A percentile compares a stretch with the other conserved stretches of the same genome.
These are phyloP conservation scores for Lethocerus indicus DNA, from an alignment of 1,140 invertebrate genomes.

Conservation along the genomic window DNA sequence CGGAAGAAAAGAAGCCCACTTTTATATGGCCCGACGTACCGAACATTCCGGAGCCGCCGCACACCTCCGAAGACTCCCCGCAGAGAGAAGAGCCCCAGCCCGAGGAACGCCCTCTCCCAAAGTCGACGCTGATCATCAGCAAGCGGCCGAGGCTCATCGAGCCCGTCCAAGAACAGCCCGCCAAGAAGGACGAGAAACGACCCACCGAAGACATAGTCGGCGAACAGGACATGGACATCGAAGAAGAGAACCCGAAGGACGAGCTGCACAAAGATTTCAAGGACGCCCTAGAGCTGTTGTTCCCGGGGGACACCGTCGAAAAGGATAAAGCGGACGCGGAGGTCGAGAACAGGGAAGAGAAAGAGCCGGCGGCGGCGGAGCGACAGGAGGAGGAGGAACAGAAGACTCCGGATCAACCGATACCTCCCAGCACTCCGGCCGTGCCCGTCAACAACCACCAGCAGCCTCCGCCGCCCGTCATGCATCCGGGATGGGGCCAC, in stretches of 20 bases:
- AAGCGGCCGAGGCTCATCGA: slow-evolving; percentile 1
- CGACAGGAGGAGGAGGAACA: too few species aligned
- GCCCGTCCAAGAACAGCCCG: neutral
- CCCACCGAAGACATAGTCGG: slow-evolving; percentile 6
- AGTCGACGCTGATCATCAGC: slow-evolving; percentile 7
- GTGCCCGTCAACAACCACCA: neutral
- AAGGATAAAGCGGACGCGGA: neutral
- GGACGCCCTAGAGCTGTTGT: slow-evolving; percentile 14
- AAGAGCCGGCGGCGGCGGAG: neutral
- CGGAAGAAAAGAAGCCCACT: too few species aligned
- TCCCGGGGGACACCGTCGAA: slow-evolving; percentile 14
- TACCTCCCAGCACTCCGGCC: neutral
- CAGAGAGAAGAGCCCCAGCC: neutral
- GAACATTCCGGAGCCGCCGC: too few species aligned
- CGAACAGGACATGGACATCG: slow-evolving; percentile 15
- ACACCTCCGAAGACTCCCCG: too few species aligned
- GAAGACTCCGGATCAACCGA: neutral
- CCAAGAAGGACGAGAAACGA: neutral
- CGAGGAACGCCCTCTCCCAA: neutral
- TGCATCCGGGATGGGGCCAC: neutral
- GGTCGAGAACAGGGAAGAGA: neutral
- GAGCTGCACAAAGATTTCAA: slow-evolving; percentile 14
- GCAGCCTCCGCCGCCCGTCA: neutral
- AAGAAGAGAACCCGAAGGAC: slow-evolving; percentile 3
- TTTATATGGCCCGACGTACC: neutral